Base-by-base conservation (phyloP, 2,113 vertebrate genomes). In the Steatornis caripensis region DNA sequence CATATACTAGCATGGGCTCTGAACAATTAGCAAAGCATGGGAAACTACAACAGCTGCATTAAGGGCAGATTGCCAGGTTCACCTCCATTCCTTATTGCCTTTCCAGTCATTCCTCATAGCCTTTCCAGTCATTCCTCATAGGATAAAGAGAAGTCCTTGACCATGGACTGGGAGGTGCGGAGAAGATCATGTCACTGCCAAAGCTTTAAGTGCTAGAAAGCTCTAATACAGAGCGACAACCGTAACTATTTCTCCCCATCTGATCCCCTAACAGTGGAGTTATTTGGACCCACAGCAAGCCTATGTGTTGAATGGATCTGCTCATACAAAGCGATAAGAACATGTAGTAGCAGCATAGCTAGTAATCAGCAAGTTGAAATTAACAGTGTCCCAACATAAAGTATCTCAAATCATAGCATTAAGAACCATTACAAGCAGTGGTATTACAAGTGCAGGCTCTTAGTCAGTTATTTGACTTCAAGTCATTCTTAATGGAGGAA, bases 1-100 rank as follows among this genome's bases (percentile, higher is more conserved):
- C 4, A 1, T 14, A 9, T 5, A 34, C 54, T 45, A 46, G 10
- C 1, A 0, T 7, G 23, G n/a, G 48, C 68, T 65, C 62, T 51
- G 75, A 85, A 43, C 23, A 57, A 48, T 41, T 7, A 53, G 75
- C 30, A 74, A 74, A 70, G 34, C 57, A 45, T 6, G 16, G 30
- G 66, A 62, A 88, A 68, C 51, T 27, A 78, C 54, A 68, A 53
- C n/a, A 77, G 34, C 57, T 80, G 55, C 71, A 36, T 4, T 43
- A 51, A 72, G 32, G 51, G 78, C 57, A 61, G 17, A 57, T 5
- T 79, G 57, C 39, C 66, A 84, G 41, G 39, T 69, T 80, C 62
- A 55, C 39, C 30, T 84, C 54, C 49, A 45, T 30, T 61, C 45
- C 71, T 57, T 48, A 69, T 1, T 69, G 90, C 39, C 80, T 75